phyloP scores from a whole-genome alignment of 2,797 vertebrate species.

The Macroramphosus scolopax region DNA sequence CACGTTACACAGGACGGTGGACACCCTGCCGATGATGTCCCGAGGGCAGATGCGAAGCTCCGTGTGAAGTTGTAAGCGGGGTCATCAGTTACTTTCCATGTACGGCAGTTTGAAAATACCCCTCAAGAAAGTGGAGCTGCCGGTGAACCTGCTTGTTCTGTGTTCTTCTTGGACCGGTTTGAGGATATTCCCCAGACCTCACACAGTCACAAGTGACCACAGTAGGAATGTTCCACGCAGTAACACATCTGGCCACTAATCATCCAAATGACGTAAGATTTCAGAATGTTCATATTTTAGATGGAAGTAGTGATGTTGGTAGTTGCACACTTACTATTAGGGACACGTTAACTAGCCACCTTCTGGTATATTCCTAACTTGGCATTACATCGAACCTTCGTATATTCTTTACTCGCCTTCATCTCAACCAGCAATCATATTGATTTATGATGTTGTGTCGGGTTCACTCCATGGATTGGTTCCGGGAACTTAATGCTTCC shows the following conservation, averaged over 20 bases:
- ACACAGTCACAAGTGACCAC: constrained; percentile 16
- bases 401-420: no score
- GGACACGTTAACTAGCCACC: no score
- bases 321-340: no score
- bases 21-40: constrained; percentile 57
- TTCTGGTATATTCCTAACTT: no score
- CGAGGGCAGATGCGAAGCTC: constrained; percentile 53
- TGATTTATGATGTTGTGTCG: no score
- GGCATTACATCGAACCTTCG: no score
- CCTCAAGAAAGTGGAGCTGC: constrained; percentile 47
- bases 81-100: constrained; percentile 44
- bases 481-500: no score
- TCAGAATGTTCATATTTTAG: constrained; percentile 40
- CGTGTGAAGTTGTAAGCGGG: constrained; percentile 40
- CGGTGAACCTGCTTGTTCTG: constrained; percentile 26
- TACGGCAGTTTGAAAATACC: constrained; percentile 54
- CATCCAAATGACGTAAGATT: constrained; percentile 21
- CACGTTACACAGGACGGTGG: constrained; percentile 52
- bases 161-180: constrained; percentile 33
- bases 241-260: constrained; percentile 26
- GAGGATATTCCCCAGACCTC: no score
- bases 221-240: constrained; percentile 5
- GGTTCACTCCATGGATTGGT: no score
- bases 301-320: constrained; percentile 11
- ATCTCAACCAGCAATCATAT: no score